phyloP scores from a whole-genome alignment of 2,888 invertebrate species.

The Polietes domitor region DNA sequence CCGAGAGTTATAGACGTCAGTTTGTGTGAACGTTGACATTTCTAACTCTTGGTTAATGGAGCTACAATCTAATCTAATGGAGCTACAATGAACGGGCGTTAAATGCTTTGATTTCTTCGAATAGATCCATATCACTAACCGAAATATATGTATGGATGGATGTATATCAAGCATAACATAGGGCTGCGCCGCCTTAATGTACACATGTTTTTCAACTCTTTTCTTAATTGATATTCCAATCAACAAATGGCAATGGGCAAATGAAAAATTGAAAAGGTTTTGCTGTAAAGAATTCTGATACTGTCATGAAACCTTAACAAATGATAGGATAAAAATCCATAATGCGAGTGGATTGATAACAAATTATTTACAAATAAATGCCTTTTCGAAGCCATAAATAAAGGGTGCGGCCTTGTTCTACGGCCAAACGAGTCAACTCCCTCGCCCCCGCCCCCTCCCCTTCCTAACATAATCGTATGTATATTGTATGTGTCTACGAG shows the following conservation, averaged over 20 bases:
- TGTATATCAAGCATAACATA: too few species aligned
- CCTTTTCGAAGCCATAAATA: conserved; percentile 53
- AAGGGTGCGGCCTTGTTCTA: conserved; percentile 59
- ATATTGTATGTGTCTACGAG: not conserved
- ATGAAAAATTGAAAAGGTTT: not conserved
- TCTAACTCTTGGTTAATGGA: too few species aligned
- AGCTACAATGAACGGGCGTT: too few species aligned
- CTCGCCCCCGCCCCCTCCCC: too few species aligned
- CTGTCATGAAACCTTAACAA: conserved; percentile 17
- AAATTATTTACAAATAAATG: conserved; percentile 59
- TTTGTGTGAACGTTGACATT: too few species aligned
- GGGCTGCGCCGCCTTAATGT: too few species aligned
- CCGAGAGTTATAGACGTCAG: too few species aligned
- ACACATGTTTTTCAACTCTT: too few species aligned
- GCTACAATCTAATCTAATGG: too few species aligned
- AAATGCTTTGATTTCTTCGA: too few species aligned
- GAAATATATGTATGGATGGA: too few species aligned
- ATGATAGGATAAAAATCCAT: conserved; percentile 34
- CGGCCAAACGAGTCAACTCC: conserved; percentile 21
- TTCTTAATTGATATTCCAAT: conserved; percentile 21
- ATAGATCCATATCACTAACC: too few species aligned
- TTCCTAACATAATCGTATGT: not conserved
- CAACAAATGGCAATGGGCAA: conserved; percentile 16
- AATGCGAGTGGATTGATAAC: conserved; percentile 51
- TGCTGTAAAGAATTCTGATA: not conserved